A percentile compares a stretch with the other conserved stretches of the same genome.
These are phyloP conservation scores for Dromius quadrimaculatus DNA, from an alignment of 2,888 invertebrate genomes.

Conservation along the genomic window DNA sequence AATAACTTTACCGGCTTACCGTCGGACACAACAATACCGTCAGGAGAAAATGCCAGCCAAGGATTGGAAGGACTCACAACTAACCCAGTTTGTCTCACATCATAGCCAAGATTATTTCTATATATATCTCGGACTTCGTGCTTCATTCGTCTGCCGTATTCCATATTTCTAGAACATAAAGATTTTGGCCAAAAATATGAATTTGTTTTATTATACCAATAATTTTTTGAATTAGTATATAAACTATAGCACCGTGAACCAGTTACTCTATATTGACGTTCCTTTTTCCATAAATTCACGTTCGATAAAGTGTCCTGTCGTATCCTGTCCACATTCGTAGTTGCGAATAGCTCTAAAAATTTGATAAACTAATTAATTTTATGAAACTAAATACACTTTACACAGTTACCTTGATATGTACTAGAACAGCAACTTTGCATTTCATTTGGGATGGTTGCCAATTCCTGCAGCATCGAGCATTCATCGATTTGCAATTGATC, in stretches of 20 bases:
- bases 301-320: not conserved
- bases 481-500: not conserved
- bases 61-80: conserved; percentile 55
- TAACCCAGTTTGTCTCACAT: conserved; percentile 55
- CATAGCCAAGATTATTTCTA: conserved; percentile 18
- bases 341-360: not conserved
- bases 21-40: conserved; percentile 55
- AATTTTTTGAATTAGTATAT: not conserved
- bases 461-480: not conserved
- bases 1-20: conserved; percentile 54
- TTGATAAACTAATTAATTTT: too few relatives aligned
- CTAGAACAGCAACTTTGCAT: not conserved
- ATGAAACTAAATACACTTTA: too few relatives aligned
- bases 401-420: too few relatives aligned
- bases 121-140: conserved; percentile 53
- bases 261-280: not conserved
- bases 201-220: not conserved
- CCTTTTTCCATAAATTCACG: not conserved
- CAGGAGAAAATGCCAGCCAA: conserved; percentile 57
- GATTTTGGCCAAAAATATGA: not conserved
- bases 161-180: not conserved
- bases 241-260: not conserved
- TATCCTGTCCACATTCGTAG: not conserved
- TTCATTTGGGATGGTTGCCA: not conserved
- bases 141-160: not conserved